Percentiles rank a stretch among this genome's conserved stretches.
These are phyloP conservation scores for Acropora tenuis DNA, from an alignment of 64 coral and sea anemone genomes.

Conservation along the genomic window DNA sequence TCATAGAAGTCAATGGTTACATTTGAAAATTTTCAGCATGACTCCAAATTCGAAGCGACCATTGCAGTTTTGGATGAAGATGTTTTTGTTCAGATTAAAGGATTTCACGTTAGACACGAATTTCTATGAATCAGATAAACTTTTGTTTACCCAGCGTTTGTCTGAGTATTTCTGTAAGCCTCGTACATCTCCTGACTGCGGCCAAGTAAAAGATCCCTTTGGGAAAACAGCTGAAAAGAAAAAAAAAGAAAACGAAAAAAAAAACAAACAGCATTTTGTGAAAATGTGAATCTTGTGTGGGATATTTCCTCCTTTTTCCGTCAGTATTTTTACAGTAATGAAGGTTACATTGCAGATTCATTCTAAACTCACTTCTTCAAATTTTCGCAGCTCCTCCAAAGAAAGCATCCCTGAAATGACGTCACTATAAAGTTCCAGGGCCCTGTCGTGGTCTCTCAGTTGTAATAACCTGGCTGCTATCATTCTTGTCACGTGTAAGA, in stretches of 20 bases:
- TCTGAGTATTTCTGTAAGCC: constrained; percentile 61
- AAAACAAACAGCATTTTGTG: neutral
- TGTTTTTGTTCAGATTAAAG: too few species aligned
- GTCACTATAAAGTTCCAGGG: constrained; percentile 70
- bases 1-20: too few species aligned
- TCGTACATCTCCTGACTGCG: constrained; percentile 76
- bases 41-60: too few species aligned
- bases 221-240: constrained; percentile 49
- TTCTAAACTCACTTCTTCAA: constrained; percentile 50
- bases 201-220: constrained; percentile 65
- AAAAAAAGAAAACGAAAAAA: neutral
- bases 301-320: too few species aligned
- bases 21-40: too few species aligned
- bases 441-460: constrained; percentile 52
- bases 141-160: constrained; percentile 27
- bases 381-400: constrained; percentile 63
- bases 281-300: too few species aligned
- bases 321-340: too few species aligned
- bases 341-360: too few species aligned
- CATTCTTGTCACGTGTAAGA: constrained; percentile 83
- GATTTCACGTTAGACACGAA: neutral
- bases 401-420: constrained; percentile 63
- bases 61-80: too few species aligned
- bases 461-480: constrained; percentile 81
- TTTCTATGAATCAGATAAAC: neutral